These are phyloP conservation scores for Desmophyllum pertusum DNA, from an alignment of 92 coral and sea anemone genomes.

Conservation along the genomic window DNA sequence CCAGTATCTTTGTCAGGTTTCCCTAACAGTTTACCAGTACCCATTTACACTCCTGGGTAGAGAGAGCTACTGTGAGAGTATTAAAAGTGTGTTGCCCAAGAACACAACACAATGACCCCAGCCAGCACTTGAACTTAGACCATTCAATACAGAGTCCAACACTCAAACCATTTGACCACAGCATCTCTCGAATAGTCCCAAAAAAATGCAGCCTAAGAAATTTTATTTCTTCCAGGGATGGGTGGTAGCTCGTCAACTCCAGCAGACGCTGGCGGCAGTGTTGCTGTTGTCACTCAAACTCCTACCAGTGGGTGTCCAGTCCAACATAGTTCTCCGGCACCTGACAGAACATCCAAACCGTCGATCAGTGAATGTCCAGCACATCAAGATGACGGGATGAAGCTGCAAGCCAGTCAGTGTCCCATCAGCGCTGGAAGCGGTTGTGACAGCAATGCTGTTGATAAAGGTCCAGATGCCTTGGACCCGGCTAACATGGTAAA, in stretches of 20 bases:
- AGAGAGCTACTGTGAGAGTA: too few relatives aligned
- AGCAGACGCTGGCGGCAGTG: constrained; percentile 54
- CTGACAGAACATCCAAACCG: constrained; percentile 15
- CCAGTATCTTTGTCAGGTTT: too few relatives aligned
- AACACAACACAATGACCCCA: too few relatives aligned
- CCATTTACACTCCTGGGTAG: too few relatives aligned
- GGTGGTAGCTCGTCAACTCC: constrained; percentile 73
- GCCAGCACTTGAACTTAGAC: too few relatives aligned
- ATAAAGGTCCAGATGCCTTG: constrained; percentile 41
- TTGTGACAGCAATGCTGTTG: constrained; percentile 65
- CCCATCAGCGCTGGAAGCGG: constrained; percentile 63
- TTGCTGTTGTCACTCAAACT: constrained; percentile 46
- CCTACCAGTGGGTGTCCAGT: constrained; percentile 76
- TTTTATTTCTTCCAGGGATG: constrained; percentile 42
- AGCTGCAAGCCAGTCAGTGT: constrained; percentile 65
- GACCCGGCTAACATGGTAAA: constrained; percentile 84
- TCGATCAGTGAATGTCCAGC: constrained; percentile 72
- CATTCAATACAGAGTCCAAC: too few relatives aligned
- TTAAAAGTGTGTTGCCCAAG: too few relatives aligned
- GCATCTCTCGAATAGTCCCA: too few relatives aligned
- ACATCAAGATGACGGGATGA: constrained; percentile 38
- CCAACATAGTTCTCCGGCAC: constrained; percentile 19
- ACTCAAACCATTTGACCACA: too few relatives aligned
- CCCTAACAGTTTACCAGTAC: too few relatives aligned
- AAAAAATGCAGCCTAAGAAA: background rate